Base-by-base conservation (phyloP, 2,797 vertebrate species). In the Denticeps clupeoides region DNA sequence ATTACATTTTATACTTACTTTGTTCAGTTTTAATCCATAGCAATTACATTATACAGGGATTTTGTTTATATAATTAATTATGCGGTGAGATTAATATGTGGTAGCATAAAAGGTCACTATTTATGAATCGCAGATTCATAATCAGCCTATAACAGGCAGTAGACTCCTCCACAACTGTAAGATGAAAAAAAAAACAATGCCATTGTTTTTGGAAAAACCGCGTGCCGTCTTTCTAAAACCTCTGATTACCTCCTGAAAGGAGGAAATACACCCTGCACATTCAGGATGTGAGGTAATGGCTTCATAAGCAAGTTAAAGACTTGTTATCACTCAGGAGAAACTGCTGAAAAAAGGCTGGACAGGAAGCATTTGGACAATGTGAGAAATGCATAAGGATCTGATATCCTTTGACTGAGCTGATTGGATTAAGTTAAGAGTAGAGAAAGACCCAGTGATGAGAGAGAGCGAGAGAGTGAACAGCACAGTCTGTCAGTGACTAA, bases 281-380 rank as follows among this genome's bases (percentile, higher is more conserved):
- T 48, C 59, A 64, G 69, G 74, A 77, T 74, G 68, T 59, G 64
- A 67, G 60, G 47, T 79, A 82, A 81, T 80, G 77, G 71, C 64
- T 58, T 68, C 73, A 58, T 79, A 83, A 83, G 69, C 69, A 71
- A 70, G 80, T 83, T 82, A 79, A 61, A 65, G 65, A 75, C 72
- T 71, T 72, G 70, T 80, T 76, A 79, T 64, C 25, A 47, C 51
- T 46, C 55, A 70, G 59, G 1, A 35, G 42, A 46, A 62, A 63
- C 60, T 63, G 67, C 46, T 64, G 60, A 66, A 64, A 67, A 21
- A 64, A 58, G 69, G 64, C 60, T 62, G 63, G 61, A 62, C 59
- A 51, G 61, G 26, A 51, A 56, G 68, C 69, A 58, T 65, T 71
- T 60, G 47, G 60, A 77, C 73, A 64, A 65, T 58, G 59, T 56